These are phyloP conservation scores for Zelleria hepariella DNA, from an alignment of 2,888 invertebrate species.

Conservation along the genomic window DNA sequence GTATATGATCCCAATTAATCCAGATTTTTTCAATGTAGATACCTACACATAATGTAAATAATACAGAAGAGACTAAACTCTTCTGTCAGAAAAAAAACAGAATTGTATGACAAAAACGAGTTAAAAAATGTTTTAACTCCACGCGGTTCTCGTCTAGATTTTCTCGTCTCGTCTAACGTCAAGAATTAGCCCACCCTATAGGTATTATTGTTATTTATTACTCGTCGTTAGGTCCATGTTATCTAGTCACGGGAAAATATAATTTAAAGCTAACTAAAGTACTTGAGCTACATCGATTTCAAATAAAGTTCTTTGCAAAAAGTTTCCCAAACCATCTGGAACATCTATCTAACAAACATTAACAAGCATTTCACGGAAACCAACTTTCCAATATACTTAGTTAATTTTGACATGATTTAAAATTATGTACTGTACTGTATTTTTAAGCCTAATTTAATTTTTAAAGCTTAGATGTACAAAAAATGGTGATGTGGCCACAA, in stretches of 20 bases:
- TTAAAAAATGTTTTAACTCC: too few species aligned
- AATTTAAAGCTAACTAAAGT: neutral
- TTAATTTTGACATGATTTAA: slow-evolving; percentile 11
- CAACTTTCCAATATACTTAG: slow-evolving; percentile 35
- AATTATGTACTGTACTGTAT: too few species aligned
- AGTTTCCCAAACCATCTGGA: neutral
- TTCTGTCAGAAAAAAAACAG: too few species aligned
- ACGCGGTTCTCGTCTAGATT: too few species aligned
- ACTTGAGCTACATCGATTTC: neutral
- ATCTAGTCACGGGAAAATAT: neutral
- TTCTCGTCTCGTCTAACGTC: too few species aligned
- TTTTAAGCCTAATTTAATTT: neutral
- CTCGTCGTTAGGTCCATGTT: neutral
- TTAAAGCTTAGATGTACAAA: slow-evolving; percentile 13
- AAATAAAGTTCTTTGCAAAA: neutral
- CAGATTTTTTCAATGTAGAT: too few species aligned
- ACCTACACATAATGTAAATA: too few species aligned
- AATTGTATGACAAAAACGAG: too few species aligned
- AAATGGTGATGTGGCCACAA: neutral
- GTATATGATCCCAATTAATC: too few species aligned
- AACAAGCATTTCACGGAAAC: slow-evolving; percentile 29
- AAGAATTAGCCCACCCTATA: too few species aligned
- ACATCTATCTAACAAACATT: too few species aligned
- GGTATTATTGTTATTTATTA: neutral
- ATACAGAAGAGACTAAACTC: too few species aligned